Evolutionary conservation across 2,113 vertebrate species (phyloP).

Genomic region (Podocnemis expansa): DNA sequence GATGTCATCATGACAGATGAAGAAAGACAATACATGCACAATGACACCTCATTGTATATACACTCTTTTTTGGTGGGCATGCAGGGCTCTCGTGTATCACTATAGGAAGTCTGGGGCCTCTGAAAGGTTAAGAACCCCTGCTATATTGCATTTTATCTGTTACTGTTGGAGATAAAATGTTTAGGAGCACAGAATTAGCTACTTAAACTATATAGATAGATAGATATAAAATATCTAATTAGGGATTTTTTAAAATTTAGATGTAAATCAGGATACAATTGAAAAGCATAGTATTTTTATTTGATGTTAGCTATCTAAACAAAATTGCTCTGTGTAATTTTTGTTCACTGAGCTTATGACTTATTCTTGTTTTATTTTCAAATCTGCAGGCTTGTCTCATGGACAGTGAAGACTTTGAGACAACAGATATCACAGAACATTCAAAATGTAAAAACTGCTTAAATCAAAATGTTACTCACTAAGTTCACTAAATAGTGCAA

Average conservation of each 20-base stretch:
- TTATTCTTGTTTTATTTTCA: not conserved
- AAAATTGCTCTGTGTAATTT: not conserved
- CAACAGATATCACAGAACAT: not conserved
- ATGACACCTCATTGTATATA: too few species aligned
- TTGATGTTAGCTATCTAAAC: not conserved
- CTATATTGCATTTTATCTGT: fast-evolving
- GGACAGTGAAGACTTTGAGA: not conserved
- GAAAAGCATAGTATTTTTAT: not conserved
- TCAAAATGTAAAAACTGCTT: not conserved
- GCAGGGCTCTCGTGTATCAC: too few species aligned
- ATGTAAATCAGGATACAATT: not conserved
- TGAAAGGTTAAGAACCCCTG: too few species aligned
- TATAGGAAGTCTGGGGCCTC: too few species aligned
- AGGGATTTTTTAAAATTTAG: not conserved
- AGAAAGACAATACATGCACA: too few species aligned
- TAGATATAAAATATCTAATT: fast-evolving
- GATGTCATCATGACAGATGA: too few species aligned
- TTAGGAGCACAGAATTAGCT: not conserved
- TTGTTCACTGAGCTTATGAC: not conserved
- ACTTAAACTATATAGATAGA: not conserved
- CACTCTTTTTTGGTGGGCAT: too few species aligned
- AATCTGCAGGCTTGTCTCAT: not conserved
- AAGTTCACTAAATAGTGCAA: not conserved
- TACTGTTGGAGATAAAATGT: not conserved
- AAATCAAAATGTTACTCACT: not conserved